Conservation (phyloP, 2,797 vertebrate species). For the Jordanella pulchra region DNA sequence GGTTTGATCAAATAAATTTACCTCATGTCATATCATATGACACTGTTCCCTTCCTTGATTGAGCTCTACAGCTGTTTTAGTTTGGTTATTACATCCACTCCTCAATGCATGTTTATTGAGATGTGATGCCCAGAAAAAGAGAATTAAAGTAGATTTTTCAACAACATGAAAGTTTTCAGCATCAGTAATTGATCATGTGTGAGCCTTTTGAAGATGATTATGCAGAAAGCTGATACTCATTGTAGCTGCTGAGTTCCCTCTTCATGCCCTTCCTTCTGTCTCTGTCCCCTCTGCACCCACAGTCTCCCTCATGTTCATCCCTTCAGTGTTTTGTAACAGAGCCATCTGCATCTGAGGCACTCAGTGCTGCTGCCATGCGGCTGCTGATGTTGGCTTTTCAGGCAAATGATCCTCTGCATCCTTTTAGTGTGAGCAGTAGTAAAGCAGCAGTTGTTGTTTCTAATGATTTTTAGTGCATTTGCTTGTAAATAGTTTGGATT, state of each 20-base stretch:
- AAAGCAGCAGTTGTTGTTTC: conserved; percentile 7
- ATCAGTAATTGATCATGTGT: conserved; percentile 15
- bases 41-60: neutral
- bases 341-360: conserved; percentile 38
- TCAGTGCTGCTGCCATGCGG: conserved; percentile 15
- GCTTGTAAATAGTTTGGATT: neutral
- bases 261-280: conserved; percentile 50
- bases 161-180: conserved; percentile 11
- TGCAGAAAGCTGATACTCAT: conserved; percentile 73
- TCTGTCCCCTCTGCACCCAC: conserved; percentile 17
- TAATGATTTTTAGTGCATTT: neutral
- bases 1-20: conserved; percentile 4
- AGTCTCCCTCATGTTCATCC: conserved; percentile 20
- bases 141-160: conserved; percentile 1
- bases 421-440: conserved; percentile 12
- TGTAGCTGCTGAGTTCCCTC: conserved; percentile 67
- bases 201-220: conserved; percentile 53
- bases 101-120: neutral
- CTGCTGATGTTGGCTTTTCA: conserved; percentile 57
- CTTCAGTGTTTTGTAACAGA: conserved; percentile 25
- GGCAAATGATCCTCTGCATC: conserved; percentile 25
- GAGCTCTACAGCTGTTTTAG: neutral
- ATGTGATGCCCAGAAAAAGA: conserved; percentile 12
- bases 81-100: conserved; percentile 9
- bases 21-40: neutral